Evolutionary conservation across 1,140 invertebrate species (phyloP).

Genomic region (Vanessa atalanta): DNA sequence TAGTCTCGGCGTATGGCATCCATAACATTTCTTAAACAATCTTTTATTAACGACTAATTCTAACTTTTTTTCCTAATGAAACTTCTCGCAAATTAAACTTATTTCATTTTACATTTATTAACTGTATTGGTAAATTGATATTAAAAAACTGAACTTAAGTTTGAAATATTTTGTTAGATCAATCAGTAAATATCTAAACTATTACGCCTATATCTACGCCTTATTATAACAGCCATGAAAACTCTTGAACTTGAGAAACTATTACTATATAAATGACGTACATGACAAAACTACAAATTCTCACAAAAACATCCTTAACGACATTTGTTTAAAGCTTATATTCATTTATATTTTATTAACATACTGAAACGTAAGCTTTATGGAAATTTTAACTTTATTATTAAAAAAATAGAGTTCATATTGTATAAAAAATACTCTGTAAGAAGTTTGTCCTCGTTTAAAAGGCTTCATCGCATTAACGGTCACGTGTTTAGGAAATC

Average conservation of each 20-base stretch:
- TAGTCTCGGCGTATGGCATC: too few relatives aligned
- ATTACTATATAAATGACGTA: constrained; percentile 16
- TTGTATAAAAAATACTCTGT: constrained; percentile 7
- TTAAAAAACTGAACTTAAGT: neutral
- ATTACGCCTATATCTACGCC: neutral
- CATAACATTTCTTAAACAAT: too few relatives aligned
- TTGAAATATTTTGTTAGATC: neutral
- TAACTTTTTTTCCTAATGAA: too few relatives aligned
- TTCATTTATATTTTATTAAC: neutral
- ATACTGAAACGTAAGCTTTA: neutral
- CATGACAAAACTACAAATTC: neutral
- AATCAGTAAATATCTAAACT: neutral
- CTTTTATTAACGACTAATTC: too few relatives aligned
- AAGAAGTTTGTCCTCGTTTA: constrained; percentile 45
- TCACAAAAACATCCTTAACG: neutral
- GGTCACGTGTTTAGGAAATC: constrained; percentile 52
- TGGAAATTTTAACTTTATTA: constrained; percentile 1
- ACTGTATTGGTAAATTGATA: too few relatives aligned
- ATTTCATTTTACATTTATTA: too few relatives aligned
- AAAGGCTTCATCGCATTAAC: constrained; percentile 62
- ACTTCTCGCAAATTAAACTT: too few relatives aligned
- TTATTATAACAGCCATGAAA: constrained; percentile 2
- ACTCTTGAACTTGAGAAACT: constrained; percentile 36
- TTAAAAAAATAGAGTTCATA: constrained; percentile 9
- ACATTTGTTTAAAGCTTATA: neutral